Evolutionary conservation across 1,140 invertebrate species (phyloP).

Genomic region (Helicoverpa zea): DNA sequence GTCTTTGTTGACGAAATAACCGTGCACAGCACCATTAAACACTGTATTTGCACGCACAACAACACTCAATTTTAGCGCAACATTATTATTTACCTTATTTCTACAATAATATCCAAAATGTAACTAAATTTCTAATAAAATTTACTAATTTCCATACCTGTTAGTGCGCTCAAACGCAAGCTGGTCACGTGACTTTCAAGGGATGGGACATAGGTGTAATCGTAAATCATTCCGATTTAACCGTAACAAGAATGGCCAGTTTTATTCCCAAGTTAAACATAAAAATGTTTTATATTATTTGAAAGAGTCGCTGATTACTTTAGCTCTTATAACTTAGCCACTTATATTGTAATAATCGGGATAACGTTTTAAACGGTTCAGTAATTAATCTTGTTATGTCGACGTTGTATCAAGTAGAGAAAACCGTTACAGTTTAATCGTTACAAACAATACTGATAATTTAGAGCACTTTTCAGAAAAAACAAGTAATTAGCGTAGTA

Average conservation of each 20-base stretch:
- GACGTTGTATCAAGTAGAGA: too few species aligned
- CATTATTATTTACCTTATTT: constrained; percentile 79
- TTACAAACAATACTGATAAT: too few species aligned
- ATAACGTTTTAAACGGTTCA: too few species aligned
- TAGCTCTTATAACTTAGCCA: too few species aligned
- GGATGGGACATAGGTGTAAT: constrained; percentile 57
- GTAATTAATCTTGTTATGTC: too few species aligned
- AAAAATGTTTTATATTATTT: neutral
- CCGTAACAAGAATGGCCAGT: constrained; percentile 70
- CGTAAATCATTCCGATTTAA: constrained; percentile 45
- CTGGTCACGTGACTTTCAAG: constrained; percentile 85
- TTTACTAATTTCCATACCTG: constrained; percentile 86
- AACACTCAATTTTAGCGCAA: constrained; percentile 65
- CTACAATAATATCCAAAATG: constrained; percentile 76
- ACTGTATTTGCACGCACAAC: constrained; percentile 69
- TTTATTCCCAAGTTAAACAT: constrained; percentile 58
- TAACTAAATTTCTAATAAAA: constrained; percentile 83
- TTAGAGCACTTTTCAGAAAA: too few species aligned
- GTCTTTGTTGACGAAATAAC: constrained; percentile 83
- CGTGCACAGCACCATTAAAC: constrained; percentile 76
- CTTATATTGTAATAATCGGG: too few species aligned
- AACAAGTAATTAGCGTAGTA: too few species aligned
- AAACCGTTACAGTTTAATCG: too few species aligned
- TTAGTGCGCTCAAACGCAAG: constrained; percentile 87
- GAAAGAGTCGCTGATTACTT: too few species aligned